Evolutionary conservation across 2,888 invertebrate genomes (phyloP).

Genomic region (Actias luna): DNA sequence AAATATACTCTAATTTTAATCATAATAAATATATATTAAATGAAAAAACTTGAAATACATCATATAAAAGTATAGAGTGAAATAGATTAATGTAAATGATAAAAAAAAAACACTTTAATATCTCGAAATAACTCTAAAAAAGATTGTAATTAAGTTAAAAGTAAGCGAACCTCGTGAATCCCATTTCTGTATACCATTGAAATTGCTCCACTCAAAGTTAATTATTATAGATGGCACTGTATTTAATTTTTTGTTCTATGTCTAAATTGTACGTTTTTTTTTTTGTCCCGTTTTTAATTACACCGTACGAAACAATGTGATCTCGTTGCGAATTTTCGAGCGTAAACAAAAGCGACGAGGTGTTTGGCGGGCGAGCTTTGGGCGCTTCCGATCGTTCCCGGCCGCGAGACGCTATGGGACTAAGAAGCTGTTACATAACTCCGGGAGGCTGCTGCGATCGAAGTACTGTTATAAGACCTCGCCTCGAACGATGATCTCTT

Average conservation of each 20-base stretch:
- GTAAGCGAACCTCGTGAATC: neutral
- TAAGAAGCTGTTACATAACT: slow-evolving; percentile 76
- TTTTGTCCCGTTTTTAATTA: neutral
- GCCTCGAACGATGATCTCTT: slow-evolving; percentile 76
- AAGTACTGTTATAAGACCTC: slow-evolving; percentile 80
- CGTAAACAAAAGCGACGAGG: slow-evolving; percentile 10
- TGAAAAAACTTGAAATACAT: no score
- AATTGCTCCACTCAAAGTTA: neutral
- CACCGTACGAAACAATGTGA: slow-evolving; percentile 16
- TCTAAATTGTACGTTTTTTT: neutral
- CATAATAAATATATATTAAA: no score
- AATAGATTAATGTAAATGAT: no score
- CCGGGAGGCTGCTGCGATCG: slow-evolving; percentile 64
- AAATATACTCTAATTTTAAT: no score
- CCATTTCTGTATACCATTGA: neutral
- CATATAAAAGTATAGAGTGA: no score
- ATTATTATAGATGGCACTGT: slow-evolving; percentile 5
- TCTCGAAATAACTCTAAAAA: no score
- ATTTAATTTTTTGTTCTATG: neutral
- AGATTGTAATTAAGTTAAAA: no score
- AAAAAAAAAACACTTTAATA: no score
- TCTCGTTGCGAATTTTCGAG: neutral
- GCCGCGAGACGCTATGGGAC: slow-evolving; percentile 65
- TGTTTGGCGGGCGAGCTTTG: neutral
- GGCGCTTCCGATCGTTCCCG: slow-evolving; percentile 32